A percentile compares a stretch with the other conserved stretches of the same genome.
phyloP scores from a whole-genome alignment of 2,888 invertebrate species.

The Fragum fragum region DNA sequence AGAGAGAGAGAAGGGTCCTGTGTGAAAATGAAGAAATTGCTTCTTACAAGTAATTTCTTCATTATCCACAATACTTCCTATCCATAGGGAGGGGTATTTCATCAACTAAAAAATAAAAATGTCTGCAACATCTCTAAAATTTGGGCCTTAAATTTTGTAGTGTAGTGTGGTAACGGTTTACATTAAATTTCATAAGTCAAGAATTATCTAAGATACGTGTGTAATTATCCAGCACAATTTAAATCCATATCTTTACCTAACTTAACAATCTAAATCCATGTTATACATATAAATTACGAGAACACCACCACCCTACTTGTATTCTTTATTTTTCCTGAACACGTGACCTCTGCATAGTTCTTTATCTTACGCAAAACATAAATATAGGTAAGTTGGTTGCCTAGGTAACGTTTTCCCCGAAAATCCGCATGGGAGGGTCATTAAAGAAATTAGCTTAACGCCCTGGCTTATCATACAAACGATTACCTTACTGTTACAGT shows the following conservation, averaged over 20 bases:
- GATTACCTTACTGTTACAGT: too few relatives aligned
- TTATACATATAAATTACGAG: too few relatives aligned
- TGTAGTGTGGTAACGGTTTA: neutral
- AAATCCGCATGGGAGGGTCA: constrained; percentile 20
- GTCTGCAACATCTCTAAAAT: neutral
- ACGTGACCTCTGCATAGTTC: neutral
- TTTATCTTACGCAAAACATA: constrained; percentile 18
- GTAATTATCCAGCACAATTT: too few relatives aligned
- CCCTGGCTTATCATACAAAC: neutral
- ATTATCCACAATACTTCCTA: too few relatives aligned
- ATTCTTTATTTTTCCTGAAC: neutral
- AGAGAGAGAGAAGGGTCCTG: neutral
- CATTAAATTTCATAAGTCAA: too few relatives aligned
- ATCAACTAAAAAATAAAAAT: neutral
- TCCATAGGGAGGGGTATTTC: neutral
- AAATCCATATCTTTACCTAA: too few relatives aligned
- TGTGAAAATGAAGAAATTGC: too few relatives aligned
- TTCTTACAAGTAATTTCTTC: too few relatives aligned
- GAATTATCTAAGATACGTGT: too few relatives aligned
- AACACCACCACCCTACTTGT: too few relatives aligned
- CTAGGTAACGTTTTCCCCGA: constrained; percentile 4
- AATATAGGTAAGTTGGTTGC: constrained; percentile 16
- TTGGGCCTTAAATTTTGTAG: neutral
- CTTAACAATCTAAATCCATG: too few relatives aligned
- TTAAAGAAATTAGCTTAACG: constrained; percentile 14